A percentile compares a stretch with the other conserved stretches of the same genome.
Conservation (phyloP, 2,113 vertebrate genomes). For the Pteruthius melanotis region DNA sequence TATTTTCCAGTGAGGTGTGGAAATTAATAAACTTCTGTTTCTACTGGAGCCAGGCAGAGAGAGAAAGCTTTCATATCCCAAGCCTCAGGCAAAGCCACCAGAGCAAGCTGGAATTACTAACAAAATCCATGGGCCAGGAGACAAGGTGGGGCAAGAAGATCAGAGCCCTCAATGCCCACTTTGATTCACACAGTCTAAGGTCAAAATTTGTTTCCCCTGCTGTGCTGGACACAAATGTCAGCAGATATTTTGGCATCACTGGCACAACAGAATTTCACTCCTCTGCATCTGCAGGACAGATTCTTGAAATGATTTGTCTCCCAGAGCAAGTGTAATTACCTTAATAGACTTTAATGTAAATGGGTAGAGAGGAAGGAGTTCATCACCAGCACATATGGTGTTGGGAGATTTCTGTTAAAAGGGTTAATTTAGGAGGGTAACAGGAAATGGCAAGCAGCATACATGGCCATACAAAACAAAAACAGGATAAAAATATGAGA, state of each 20-base stretch:
- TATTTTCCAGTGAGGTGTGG: constrained; percentile 59
- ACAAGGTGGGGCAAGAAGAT: neutral
- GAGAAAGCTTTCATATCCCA: constrained; percentile 2
- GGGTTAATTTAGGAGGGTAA: neutral
- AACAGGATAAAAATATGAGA: neutral
- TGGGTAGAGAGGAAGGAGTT: neutral
- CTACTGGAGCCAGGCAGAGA: neutral
- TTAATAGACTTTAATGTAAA: neutral
- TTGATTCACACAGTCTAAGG: neutral
- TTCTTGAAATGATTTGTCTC: neutral
- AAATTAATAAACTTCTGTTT: constrained; percentile 62
- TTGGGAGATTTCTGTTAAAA: neutral
- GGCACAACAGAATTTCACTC: neutral
- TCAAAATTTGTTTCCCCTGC: neutral
- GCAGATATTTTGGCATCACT: neutral
- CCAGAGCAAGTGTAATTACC: neutral
- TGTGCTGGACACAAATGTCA: neutral
- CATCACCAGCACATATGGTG: neutral
- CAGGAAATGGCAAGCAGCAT: neutral
- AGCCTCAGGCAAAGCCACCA: constrained; percentile 42
- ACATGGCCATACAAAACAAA: neutral
- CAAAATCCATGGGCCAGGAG: neutral
- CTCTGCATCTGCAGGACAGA: neutral
- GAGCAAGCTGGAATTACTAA: constrained; percentile 19
- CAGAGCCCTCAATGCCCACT: neutral